Conservation (phyloP, 2,113 vertebrate species). For the Egretta garzetta region DNA sequence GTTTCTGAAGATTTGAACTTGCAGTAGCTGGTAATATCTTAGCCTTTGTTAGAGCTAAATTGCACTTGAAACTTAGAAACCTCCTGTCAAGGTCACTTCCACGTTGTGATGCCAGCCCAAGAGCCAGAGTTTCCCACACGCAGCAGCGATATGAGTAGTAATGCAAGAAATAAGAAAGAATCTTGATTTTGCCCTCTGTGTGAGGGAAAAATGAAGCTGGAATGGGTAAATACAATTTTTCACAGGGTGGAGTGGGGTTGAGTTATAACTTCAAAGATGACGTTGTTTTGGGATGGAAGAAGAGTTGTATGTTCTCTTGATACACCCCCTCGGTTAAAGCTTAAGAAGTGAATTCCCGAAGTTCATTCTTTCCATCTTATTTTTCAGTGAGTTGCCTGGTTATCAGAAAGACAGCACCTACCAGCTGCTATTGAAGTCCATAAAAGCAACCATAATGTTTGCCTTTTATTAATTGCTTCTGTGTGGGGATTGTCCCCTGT, state of each 20-base stretch:
- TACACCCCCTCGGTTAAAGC: not conserved
- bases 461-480: not conserved
- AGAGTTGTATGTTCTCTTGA: not conserved
- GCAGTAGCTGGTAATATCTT: not conserved
- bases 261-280: not conserved
- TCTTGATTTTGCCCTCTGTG: not conserved
- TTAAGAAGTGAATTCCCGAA: not conserved
- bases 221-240: not conserved
- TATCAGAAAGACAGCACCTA: not conserved
- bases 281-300: not conserved
- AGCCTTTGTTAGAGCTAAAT: not conserved
- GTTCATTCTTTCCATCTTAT: not conserved
- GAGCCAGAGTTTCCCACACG: not conserved
- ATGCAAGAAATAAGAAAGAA: not conserved
- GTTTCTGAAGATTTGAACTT: not conserved
- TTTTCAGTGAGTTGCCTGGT: not conserved
- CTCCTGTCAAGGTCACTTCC: not conserved
- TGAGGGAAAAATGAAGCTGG: not conserved
- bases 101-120: rapidly evolving
- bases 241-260: not conserved
- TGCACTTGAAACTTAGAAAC: not conserved
- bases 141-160: rapidly evolving
- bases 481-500: not conserved
- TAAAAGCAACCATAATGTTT: not conserved
- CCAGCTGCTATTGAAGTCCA: not conserved